Base-by-base conservation (phyloP, 2,797 vertebrate genomes). In the Gallinago nigripennis region DNA sequence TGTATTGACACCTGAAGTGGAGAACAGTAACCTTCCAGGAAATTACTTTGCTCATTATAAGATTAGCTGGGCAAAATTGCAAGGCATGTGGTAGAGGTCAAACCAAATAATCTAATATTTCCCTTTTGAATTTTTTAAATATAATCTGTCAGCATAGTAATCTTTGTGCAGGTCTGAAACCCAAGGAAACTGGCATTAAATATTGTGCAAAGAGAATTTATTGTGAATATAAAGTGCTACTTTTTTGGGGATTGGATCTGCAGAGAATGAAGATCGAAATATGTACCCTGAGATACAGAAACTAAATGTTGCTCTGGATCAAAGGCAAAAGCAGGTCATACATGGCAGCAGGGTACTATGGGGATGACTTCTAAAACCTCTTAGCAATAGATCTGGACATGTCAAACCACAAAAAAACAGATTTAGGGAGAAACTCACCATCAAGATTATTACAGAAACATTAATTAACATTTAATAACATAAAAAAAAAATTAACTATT, bases 171-270 rank as follows among this genome's bases (percentile, higher is more conserved):
- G 19, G 12, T 65, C 60, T 80, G 58, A 87, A 85, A 41, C 1
- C 3, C 14, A 61, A 23, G 20, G 17, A 69, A 75, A 30, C 12
- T 9, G 6, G 6, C 68, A 10, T 37, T 75, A 46, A 58, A 46
- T 8, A 60, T 7, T 37, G 4, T 82, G 41, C 10, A 57, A 65
- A 69, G 19, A 69, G 19, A 86, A 83, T n/a, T 65, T 30, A 28
- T 16, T 43, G 11, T 48, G 37, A 79, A 33, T 31, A 30, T 17
- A 30, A 64, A 53, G 8, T 16, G 15, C 16, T 76, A 3, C 3
- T 8, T 33, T 68, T 71, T 68, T 64, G 0, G 1, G 16, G 12
- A 64, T 1, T 1, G 6, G 16, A 53, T 45, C 45, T 69, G 14
- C 27, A 57, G 39, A 58, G 46, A 61, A 57, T 7, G 8, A 68